phyloP scores from a whole-genome alignment of 2,113 vertebrate genomes.

The Cepphus grylle region DNA sequence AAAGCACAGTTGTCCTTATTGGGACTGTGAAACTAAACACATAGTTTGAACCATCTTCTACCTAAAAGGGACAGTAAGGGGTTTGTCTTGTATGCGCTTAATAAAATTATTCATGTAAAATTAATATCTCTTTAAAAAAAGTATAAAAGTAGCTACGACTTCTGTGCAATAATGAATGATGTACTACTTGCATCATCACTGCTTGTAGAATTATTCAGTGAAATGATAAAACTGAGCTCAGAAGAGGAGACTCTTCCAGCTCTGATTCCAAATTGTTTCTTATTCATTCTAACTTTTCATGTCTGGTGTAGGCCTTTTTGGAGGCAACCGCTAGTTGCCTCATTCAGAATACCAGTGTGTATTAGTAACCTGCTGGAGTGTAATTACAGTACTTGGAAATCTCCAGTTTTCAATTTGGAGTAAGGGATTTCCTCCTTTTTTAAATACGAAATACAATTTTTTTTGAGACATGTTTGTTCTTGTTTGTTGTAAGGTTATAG shows the following conservation, averaged over 20 bases:
- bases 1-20: not conserved
- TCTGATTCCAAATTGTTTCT: not conserved
- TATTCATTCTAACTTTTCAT: rapidly evolving
- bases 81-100: not conserved
- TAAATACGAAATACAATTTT: rapidly evolving
- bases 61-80: not conserved
- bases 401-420: not conserved
- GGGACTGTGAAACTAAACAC: not conserved
- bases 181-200: no score
- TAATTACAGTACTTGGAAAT: not conserved
- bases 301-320: not conserved
- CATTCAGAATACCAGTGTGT: not conserved
- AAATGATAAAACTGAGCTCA: not conserved
- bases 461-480: not conserved
- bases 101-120: not conserved
- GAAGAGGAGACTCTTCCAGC: not conserved
- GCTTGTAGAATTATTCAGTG: not conserved
- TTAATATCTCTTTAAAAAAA: not conserved
- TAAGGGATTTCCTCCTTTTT: not conserved
- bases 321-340: not conserved
- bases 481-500: slow-evolving; percentile 83
- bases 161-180: rapidly evolving
- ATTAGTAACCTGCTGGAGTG: not conserved
- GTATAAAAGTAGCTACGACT: not conserved
- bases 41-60: not conserved